A percentile compares a stretch with the other conserved stretches of the same genome.
phyloP scores from a whole-genome alignment of 2,113 vertebrate genomes.

The Psittacula cyanocephala region DNA sequence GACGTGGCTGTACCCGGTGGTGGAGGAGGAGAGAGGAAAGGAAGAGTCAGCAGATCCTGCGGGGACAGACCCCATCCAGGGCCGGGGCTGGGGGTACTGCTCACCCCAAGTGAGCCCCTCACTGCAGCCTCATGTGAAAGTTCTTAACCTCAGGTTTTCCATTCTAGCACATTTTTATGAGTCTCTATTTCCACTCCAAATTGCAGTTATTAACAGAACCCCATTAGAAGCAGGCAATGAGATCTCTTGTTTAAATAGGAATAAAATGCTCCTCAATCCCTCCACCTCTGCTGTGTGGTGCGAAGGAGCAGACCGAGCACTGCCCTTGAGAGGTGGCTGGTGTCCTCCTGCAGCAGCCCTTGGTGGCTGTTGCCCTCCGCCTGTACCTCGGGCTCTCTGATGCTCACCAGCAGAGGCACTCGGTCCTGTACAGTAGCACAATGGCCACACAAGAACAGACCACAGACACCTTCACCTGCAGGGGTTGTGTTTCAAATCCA shows the following conservation, averaged over 20 bases:
- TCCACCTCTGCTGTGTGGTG: not conserved
- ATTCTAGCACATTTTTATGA: not conserved
- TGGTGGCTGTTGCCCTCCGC: not conserved
- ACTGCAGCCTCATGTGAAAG: not conserved
- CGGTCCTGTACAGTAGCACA: not conserved
- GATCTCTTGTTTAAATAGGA: not conserved
- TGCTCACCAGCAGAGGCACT: not conserved
- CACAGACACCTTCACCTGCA: not conserved
- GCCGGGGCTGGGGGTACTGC: accelerated
- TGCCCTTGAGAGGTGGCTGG: not conserved
- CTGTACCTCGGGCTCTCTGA: not conserved
- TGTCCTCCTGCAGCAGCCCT: too few species aligned
- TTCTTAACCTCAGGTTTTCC: not conserved
- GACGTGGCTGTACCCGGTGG: accelerated
- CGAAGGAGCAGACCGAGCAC: not conserved
- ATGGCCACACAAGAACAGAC: accelerated
- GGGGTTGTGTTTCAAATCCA: not conserved
- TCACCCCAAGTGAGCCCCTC: accelerated
- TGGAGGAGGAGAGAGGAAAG: not conserved
- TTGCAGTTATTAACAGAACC: not conserved
- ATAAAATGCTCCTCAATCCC: not conserved
- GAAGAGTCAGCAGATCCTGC: accelerated
- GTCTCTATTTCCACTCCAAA: not conserved
- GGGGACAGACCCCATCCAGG: not conserved
- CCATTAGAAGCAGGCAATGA: not conserved